These are phyloP conservation scores for Hyles euphorbiae DNA, from an alignment of 1,140 invertebrate species.

Conservation along the genomic window DNA sequence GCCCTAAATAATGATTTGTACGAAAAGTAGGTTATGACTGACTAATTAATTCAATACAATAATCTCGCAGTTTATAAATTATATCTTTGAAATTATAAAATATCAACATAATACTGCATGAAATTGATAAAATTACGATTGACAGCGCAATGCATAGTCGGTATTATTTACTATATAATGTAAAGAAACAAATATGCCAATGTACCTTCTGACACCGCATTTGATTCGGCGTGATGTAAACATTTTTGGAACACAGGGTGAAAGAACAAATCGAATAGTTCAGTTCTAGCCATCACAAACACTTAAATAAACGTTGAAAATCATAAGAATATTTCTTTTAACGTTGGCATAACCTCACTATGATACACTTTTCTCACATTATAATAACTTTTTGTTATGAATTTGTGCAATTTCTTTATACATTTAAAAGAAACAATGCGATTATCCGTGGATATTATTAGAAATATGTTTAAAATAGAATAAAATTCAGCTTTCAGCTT, in stretches of 20 bases:
- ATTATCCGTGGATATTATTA: conserved; percentile 10
- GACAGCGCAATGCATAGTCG: not conserved
- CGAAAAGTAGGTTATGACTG: no score
- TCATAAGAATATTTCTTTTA: conserved; percentile 49
- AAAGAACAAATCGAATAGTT: conserved; percentile 74
- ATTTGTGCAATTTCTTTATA: conserved; percentile 12
- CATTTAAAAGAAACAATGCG: conserved; percentile 11
- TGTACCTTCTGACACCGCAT: conserved; percentile 57
- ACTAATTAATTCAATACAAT: no score
- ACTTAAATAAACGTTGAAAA: conserved; percentile 33
- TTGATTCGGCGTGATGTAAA: conserved; percentile 68
- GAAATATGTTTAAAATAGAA: conserved; percentile 12
- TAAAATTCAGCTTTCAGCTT: conserved; percentile 26
- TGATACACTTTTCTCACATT: not conserved
- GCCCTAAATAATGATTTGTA: no score
- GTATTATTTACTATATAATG: not conserved
- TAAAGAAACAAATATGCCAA: not conserved
- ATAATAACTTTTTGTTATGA: not conserved
- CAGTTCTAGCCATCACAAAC: conserved; percentile 66
- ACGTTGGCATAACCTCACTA: conserved; percentile 57
- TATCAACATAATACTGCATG: no score
- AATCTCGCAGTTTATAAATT: no score
- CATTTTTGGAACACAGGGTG: conserved; percentile 75
- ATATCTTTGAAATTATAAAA: no score
- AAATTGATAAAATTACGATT: not conserved